Evolutionary conservation across 2,797 vertebrate species (phyloP).

Genomic region (Anguilla megastoma): DNA sequence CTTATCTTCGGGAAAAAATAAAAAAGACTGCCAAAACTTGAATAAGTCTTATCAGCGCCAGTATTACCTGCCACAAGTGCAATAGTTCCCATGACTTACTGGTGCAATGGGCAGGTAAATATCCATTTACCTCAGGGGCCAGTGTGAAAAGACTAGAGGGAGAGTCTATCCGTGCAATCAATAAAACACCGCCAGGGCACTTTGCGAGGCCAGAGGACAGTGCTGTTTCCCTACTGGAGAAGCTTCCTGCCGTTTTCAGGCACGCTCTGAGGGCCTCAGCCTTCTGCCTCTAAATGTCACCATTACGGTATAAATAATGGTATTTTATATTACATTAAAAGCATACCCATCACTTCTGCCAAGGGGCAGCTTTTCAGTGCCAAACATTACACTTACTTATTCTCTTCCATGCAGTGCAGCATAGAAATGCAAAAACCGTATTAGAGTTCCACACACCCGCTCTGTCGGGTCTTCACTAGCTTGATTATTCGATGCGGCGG

Average conservation of each 20-base stretch:
- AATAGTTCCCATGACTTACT: constrained; percentile 61
- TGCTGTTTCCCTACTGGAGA: background rate
- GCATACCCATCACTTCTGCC: constrained; percentile 7
- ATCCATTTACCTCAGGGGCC: constrained; percentile 66
- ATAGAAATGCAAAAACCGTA: background rate
- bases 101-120: constrained; percentile 50
- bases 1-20: constrained; percentile 50
- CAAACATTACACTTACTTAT: background rate
- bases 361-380: constrained; percentile 13
- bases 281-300: constrained; percentile 9
- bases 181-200: constrained; percentile 15
- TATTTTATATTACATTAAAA: constrained; percentile 11
- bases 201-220: background rate
- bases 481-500: background rate
- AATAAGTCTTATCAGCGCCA: constrained; percentile 36
- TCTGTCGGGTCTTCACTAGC: background rate
- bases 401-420: background rate
- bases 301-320: background rate
- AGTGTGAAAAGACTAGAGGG: constrained; percentile 44
- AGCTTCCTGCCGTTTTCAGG: background rate
- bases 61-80: constrained; percentile 61
- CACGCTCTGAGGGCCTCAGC: background rate
- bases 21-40: constrained; percentile 62
- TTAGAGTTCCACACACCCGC: background rate
- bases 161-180: constrained; percentile 25